Conservation (phyloP, 2,888 invertebrate genomes). For the Molorchus minor region DNA sequence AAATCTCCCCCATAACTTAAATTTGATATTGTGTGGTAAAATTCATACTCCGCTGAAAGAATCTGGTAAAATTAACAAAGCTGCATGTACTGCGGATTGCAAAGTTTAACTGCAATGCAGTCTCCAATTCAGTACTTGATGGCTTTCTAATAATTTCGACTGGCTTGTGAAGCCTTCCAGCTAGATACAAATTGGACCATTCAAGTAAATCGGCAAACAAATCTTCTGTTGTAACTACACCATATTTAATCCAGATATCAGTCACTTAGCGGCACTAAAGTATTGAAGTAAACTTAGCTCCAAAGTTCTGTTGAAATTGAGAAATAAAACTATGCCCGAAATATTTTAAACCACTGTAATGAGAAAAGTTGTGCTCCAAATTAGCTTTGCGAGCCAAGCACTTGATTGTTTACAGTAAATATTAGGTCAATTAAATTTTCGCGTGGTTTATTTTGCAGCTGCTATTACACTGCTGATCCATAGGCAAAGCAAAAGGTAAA, state of each 20-base stretch:
- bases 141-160: conserved; percentile 77
- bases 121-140: conserved; percentile 71
- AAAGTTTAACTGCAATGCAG: conserved; percentile 81
- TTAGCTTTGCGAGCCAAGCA: conserved; percentile 87
- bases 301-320: conserved; percentile 83
- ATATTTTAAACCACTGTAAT: conserved; percentile 85
- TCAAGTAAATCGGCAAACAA: conserved; percentile 86
- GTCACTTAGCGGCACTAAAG: conserved; percentile 80
- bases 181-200: conserved; percentile 91
- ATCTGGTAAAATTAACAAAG: conserved; percentile 87
- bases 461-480: conserved; percentile 84
- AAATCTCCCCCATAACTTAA: conserved; percentile 96
- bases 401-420: conserved; percentile 86
- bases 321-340: conserved; percentile 80
- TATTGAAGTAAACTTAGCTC: conserved; percentile 96
- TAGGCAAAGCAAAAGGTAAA: conserved; percentile 89
- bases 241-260: conserved; percentile 88
- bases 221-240: conserved; percentile 84
- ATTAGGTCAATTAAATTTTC: conserved; percentile 91
- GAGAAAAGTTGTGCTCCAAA: conserved; percentile 77
- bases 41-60: conserved; percentile 84
- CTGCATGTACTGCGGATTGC: conserved; percentile 85
- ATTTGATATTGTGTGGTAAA: conserved; percentile 85
- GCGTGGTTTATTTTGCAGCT: conserved; percentile 71
- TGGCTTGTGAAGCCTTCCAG: conserved; percentile 96